Evolutionary conservation across 2,113 vertebrate species (phyloP).

Genomic region (Solea senegalensis): DNA sequence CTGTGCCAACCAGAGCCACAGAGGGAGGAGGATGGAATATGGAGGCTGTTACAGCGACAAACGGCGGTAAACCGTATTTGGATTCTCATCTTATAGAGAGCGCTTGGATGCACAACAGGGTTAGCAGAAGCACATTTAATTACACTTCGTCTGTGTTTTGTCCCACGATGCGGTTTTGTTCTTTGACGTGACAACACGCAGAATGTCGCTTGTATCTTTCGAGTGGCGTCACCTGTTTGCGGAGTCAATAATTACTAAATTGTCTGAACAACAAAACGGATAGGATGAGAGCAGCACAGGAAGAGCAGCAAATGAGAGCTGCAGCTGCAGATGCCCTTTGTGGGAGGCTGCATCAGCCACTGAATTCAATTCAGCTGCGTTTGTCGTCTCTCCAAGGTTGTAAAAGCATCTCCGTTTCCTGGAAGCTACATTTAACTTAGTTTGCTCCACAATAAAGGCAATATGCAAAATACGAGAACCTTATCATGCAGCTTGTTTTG

Average conservation of each 20-base stretch:
- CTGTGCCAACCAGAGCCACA: constrained; percentile 31
- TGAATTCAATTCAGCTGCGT: constrained; percentile 58
- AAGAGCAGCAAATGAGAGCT: constrained; percentile 13
- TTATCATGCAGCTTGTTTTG: constrained; percentile 29
- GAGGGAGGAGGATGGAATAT: constrained; percentile 23
- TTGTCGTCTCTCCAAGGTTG: constrained; percentile 33
- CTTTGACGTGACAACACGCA: constrained; percentile 2
- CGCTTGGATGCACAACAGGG: constrained; percentile 5
- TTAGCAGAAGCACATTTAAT: constrained; percentile 41
- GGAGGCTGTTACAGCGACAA: constrained; percentile 47
- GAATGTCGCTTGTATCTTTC: constrained; percentile 9
- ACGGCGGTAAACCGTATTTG: constrained; percentile 40
- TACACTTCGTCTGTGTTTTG: constrained; percentile 41
- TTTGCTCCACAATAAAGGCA: constrained; percentile 23
- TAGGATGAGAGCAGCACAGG: constrained; percentile 4
- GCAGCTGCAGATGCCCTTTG: constrained; percentile 43
- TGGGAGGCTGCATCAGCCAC: constrained; percentile 50
- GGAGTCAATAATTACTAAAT: neutral
- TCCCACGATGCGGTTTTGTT: neutral
- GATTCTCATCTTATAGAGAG: constrained; percentile 19
- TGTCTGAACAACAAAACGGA: neutral
- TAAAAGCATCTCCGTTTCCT: constrained; percentile 39
- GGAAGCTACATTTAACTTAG: constrained; percentile 28
- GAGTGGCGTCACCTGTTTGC: constrained; percentile 18
- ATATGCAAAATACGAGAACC: constrained; percentile 21